Base-by-base conservation (phyloP, 1,140 invertebrate genomes). In the Ceratosolen solmsi region DNA sequence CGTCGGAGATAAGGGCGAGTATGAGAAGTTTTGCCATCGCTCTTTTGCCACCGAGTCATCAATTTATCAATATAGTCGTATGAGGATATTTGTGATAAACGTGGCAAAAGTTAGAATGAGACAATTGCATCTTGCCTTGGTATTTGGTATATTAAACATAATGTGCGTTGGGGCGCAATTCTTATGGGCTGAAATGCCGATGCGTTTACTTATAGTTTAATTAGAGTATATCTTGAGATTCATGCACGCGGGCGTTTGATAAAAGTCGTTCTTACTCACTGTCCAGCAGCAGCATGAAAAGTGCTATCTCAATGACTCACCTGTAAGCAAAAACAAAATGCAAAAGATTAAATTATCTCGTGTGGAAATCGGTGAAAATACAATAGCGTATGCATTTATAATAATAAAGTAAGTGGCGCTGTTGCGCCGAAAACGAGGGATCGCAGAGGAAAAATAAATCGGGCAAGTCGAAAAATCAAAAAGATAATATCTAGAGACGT, bases 381-480 rank as follows among this genome's bases (percentile, higher is more conserved):
- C 33, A 63, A 63, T 17, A n/a, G 20, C 3, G 33, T n/a, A 33
- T 38, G 38, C 33, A 68, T 38, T 38, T 38, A 38, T 68, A 38
- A 38, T 63, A 38, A 68, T 38, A 38, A 68, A 68, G 41, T 25
- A 5, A n/a, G 56, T 58, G 56, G 30, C 3, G 60, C n/a, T n/a
- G 30, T 51, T 72, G 41, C 8, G 17, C n/a, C 33, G 27, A 51
- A 51, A 72, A 72, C 22, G 70, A 27, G 15, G n/a, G 17, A 51
- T 27, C 8, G 38, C n/a, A 8, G 27, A 22, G 7, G 41, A n/a
- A 27, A 30, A 72, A 72, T 72, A 72, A 46, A 72, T 49, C 38
- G 70, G 30, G 25, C 38, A 72, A 46, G 41, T 51, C 70, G 41
- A 72, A 51, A 68, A 38, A 72, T 72, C 25, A 72, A 72, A 72